Percentiles rank a stretch among this genome's conserved stretches.
phyloP scores from a whole-genome alignment of 1,140 invertebrate genomes.

The Aphis craccivora region DNA sequence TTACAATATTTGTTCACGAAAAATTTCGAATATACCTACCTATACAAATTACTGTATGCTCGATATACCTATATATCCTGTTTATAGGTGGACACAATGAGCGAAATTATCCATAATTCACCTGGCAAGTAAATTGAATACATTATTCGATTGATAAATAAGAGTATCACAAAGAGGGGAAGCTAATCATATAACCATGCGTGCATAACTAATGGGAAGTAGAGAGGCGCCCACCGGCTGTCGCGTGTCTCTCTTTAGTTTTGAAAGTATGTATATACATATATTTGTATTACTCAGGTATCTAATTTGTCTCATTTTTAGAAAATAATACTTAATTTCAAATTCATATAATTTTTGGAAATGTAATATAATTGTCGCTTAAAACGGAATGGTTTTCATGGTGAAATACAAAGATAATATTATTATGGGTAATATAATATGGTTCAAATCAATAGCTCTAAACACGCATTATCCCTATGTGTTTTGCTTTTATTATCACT shows the following conservation, averaged over 20 bases:
- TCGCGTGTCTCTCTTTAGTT: background rate
- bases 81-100: background rate
- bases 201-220: background rate
- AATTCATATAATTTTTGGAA: background rate
- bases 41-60: background rate
- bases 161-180: background rate
- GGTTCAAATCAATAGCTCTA: too few relatives aligned
- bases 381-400: background rate
- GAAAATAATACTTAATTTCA: background rate
- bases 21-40: background rate
- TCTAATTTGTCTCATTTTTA: background rate
- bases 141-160: background rate
- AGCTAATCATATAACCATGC: background rate
- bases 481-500: too few relatives aligned
- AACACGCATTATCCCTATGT: too few relatives aligned
- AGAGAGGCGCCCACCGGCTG: background rate
- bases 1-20: background rate
- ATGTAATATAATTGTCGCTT: background rate
- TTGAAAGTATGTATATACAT: background rate
- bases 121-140: background rate
- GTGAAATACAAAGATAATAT: too few relatives aligned
- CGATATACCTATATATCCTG: background rate
- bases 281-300: background rate
- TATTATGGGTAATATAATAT: too few relatives aligned
- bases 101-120: background rate